Conservation (phyloP, 2,113 vertebrate species). For the Poeciliopsis occidentalis region DNA sequence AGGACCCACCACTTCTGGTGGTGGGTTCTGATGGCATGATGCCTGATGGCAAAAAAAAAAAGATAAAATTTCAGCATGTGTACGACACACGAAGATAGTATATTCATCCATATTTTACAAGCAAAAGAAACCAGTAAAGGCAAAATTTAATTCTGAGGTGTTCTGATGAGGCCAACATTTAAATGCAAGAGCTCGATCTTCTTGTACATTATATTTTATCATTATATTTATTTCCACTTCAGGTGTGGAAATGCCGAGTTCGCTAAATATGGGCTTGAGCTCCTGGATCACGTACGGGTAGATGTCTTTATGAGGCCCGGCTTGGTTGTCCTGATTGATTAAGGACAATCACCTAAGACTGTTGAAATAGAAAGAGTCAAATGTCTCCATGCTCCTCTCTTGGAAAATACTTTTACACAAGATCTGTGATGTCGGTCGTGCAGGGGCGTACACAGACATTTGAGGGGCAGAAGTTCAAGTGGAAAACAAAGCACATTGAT, state of each 20-base stretch:
- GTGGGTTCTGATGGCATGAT: no score
- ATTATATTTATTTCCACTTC: constrained; percentile 86
- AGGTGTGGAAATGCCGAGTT: constrained; percentile 95
- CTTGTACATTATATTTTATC: constrained; percentile 84
- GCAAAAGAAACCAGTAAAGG: constrained; percentile 81
- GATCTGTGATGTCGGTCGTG: no score
- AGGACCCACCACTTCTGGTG: no score
- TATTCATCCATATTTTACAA: constrained; percentile 81
- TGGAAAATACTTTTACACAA: no score
- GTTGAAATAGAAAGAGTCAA: no score
- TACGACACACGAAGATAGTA: constrained; percentile 69
- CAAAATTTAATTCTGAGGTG: constrained; percentile 76
- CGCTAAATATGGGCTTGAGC: constrained; percentile 89
- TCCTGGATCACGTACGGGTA: constrained; percentile 97
- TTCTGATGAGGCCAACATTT: constrained; percentile 69
- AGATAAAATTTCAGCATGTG: constrained; percentile 36
- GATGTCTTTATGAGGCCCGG: constrained; percentile 96
- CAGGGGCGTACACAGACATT: no score
- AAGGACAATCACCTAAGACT: no score
- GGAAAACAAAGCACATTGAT: no score
- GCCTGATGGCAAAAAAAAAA: not conserved
- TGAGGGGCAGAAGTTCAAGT: no score
- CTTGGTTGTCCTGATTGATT: constrained; percentile 85
- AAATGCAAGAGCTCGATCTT: constrained; percentile 63
- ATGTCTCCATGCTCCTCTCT: no score